Evolutionary conservation across 2,113 vertebrate genomes (phyloP).

Genomic region (Copsychus sechellarum): DNA sequence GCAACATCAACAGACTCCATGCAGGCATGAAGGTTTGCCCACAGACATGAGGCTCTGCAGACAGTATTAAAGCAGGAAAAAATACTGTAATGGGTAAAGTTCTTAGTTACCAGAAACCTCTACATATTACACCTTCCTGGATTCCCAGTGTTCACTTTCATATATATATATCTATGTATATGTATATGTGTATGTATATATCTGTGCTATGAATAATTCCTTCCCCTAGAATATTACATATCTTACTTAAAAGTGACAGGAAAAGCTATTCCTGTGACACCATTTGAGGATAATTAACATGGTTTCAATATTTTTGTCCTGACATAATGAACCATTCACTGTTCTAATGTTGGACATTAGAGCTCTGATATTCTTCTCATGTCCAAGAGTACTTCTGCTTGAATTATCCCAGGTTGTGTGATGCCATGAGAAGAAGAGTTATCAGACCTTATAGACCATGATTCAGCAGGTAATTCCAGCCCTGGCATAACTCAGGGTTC

Average conservation of each 20-base stretch:
- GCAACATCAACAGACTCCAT: background rate
- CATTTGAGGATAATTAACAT: background rate
- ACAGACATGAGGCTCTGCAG: background rate
- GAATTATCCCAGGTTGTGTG: background rate
- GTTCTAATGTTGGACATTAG: background rate
- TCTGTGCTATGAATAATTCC: background rate
- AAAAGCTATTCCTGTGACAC: background rate
- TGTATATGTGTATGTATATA: background rate
- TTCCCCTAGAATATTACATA: background rate
- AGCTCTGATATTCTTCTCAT: background rate
- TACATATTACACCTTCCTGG: background rate
- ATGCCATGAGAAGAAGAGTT: background rate
- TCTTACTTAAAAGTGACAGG: background rate
- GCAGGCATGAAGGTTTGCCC: background rate
- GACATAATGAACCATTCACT: background rate
- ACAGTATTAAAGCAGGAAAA: background rate
- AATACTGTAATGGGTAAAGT: background rate
- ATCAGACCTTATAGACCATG: background rate
- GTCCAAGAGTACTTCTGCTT: background rate
- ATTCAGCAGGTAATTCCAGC: background rate
- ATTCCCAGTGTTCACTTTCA: background rate
- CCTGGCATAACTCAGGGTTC: conserved; percentile 10
- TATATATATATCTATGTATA: no score
- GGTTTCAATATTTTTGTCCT: background rate
- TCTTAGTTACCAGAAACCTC: background rate